phyloP scores from a whole-genome alignment of 2,888 invertebrate genomes.

The Oscheius sp. region DNA sequence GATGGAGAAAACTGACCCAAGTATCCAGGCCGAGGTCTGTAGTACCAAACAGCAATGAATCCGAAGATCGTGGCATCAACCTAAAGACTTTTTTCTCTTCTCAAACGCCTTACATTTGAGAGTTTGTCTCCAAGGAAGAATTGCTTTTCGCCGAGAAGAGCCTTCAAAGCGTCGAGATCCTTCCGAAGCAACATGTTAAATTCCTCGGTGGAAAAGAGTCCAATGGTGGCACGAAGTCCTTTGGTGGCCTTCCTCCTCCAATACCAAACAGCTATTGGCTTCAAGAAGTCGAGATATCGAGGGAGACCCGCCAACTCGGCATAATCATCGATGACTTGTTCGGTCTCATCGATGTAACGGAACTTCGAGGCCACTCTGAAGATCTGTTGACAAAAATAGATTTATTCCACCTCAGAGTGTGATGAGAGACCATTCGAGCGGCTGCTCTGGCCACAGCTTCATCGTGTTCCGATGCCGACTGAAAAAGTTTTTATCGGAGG shows the following conservation, averaged over 20 bases:
- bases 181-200: conserved; percentile 70
- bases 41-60: conserved; percentile 15
- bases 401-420: background rate
- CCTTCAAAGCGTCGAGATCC: conserved; percentile 88
- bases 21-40: background rate
- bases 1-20: too few species aligned
- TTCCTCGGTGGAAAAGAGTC: conserved; percentile 33
- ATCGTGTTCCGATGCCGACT: background rate
- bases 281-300: background rate
- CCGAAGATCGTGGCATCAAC: conserved; percentile 16
- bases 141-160: conserved; percentile 87
- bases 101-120: background rate
- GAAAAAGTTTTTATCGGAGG: background rate
- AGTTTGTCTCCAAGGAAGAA: conserved; percentile 96
- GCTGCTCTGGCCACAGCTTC: conserved; percentile 7
- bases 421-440: background rate
- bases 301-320: background rate
- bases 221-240: background rate
- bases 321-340: background rate
- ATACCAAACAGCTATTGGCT: background rate
- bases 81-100: too few species aligned
- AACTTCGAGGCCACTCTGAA: background rate
- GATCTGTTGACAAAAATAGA: background rate
- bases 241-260: conserved; percentile 17
- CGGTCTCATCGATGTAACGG: background rate